Conservation (phyloP, 2,113 vertebrate genomes). For the Bos indicus region DNA sequence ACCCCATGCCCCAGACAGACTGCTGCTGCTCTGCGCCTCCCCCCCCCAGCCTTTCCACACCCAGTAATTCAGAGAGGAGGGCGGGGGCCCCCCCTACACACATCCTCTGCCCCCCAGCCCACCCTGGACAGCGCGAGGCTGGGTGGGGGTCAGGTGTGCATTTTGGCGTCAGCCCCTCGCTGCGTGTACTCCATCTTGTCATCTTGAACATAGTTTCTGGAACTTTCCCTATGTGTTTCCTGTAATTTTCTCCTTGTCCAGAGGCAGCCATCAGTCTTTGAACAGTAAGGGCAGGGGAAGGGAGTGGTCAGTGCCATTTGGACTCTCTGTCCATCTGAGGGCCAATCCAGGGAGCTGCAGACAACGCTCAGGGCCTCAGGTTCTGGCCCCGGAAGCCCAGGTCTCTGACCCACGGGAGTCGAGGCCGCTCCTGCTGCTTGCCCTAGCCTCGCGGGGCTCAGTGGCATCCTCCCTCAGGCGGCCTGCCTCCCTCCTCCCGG, state of each 20-base stretch:
- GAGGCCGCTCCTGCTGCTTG: rapidly evolving
- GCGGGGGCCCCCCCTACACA: rapidly evolving
- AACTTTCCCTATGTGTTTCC: neutral
- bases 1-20: constrained; percentile 55
- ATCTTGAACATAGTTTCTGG: neutral
- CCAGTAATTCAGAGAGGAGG: rapidly evolving
- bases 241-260: neutral
- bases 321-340: neutral
- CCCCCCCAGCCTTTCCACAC: neutral
- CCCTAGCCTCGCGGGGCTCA: neutral
- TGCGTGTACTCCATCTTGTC: neutral
- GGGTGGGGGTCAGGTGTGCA: rapidly evolving
- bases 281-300: rapidly evolving
- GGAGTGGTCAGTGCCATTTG: rapidly evolving
- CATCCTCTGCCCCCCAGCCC: neutral
- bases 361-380: rapidly evolving
- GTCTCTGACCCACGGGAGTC: neutral
- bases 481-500: neutral
- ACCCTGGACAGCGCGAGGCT: neutral
- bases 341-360: neutral
- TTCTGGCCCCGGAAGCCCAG: neutral
- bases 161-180: rapidly evolving
- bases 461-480: neutral
- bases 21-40: constrained; percentile 44
- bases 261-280: neutral